Evolutionary conservation across 2,113 vertebrate species (phyloP).

Genomic region (Apeltes quadracus): DNA sequence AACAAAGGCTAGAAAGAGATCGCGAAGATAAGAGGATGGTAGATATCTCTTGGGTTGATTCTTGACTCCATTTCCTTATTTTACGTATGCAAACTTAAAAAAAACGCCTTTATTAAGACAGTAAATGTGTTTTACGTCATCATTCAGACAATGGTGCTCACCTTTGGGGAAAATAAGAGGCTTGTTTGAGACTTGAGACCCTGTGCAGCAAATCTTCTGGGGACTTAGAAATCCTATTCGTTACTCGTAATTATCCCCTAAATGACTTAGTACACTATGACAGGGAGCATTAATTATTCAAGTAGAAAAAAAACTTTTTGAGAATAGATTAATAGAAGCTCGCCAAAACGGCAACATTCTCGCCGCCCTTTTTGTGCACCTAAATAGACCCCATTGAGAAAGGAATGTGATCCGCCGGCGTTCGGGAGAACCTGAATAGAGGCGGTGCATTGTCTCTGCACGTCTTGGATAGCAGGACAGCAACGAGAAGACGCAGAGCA

Average conservation of each 20-base stretch:
- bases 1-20: not conserved
- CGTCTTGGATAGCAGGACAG: not conserved
- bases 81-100: not conserved
- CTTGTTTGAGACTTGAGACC: not conserved
- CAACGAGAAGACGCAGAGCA: not conserved
- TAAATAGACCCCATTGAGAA: not conserved
- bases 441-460: not conserved
- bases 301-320: not conserved
- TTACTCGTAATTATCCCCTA: too few species aligned
- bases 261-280: too few species aligned
- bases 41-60: not conserved
- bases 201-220: too few species aligned
- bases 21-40: not conserved
- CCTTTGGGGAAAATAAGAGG: too few species aligned
- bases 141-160: not conserved
- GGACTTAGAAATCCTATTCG: too few species aligned
- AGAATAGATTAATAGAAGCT: too few species aligned
- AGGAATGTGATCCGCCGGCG: not conserved
- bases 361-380: not conserved
- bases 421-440: not conserved
- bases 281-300: not conserved
- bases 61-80: not conserved
- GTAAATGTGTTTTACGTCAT: not conserved
- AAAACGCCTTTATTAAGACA: not conserved
- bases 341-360: too few species aligned